Evolutionary conservation across 1,140 invertebrate species (phyloP).

Genomic region (Scaptomyza pallida): DNA sequence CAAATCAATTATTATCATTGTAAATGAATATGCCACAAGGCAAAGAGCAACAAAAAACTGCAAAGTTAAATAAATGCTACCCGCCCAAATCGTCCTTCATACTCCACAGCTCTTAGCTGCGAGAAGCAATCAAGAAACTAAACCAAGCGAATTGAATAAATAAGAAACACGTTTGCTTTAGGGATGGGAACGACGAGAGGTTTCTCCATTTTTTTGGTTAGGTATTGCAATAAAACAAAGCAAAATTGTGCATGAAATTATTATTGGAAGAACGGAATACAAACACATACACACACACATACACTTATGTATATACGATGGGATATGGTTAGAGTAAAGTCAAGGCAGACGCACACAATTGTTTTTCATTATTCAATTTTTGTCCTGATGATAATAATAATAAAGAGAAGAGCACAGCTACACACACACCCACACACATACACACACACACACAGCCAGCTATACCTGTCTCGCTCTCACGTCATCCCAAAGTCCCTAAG

Average conservation of each 20-base stretch:
- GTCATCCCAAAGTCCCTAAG: constrained; percentile 12
- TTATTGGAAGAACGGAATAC: constrained; percentile 39
- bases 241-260: constrained; percentile 82
- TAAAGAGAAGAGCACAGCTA: constrained; percentile 26
- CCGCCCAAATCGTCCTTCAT: neutral
- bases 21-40: constrained; percentile 39
- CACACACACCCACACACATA: too few species aligned
- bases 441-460: constrained; percentile 11
- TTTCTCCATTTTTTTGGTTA: neutral
- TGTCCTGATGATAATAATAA: constrained; percentile 62
- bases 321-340: constrained; percentile 34
- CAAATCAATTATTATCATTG: constrained; percentile 42
- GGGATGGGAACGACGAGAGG: neutral
- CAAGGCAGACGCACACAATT: constrained; percentile 71
- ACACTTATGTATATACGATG: neutral
- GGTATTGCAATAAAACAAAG: constrained; percentile 68
- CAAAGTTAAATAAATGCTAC: constrained; percentile 7
- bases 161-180: constrained; percentile 64
- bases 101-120: constrained; percentile 20
- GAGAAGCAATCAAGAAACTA: constrained; percentile 76
- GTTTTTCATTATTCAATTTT: constrained; percentile 83
- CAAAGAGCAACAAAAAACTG: constrained; percentile 14
- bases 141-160: constrained; percentile 82
- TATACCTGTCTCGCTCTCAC: constrained; percentile 37
- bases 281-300: constrained; percentile 10